Evolutionary conservation across 2,113 vertebrate species (phyloP), one percentile per base, ranked within the genome.

Genomic region (Madoqua kirkii): DNA sequence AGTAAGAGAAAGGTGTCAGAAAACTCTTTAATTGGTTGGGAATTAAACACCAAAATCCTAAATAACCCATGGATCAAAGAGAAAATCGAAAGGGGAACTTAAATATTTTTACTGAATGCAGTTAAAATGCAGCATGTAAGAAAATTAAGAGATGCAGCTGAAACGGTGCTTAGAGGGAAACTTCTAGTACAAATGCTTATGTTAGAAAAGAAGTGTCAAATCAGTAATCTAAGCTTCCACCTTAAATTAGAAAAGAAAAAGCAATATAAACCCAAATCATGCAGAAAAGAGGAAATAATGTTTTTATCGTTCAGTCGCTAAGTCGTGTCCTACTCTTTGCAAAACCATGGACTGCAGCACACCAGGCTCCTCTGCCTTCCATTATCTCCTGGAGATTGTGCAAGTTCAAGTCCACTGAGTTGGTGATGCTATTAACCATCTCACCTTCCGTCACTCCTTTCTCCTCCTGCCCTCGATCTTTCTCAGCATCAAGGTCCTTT

Each of bases 371-470:
- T 67, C 33, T 36, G n/a, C 0, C 36, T 7, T 0, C 36, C 71
- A 1, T 2, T 0, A 0, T 27, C 71, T 43, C 71, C 71, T 27
- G 36, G 36, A 7, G 71, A 7, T 25, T 43, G 36, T 11, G 3
- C 21, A 21, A 6, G 71, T 13, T 25, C 36, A 2, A 1, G 12
- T 43, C 71, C 71, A 8, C 3, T 43, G 71, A 43, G 36, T 13
- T 14, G 71, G 36, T 14, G 71, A 14, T 2, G 19, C 36, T 25
- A 2, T 6, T 11, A 13, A 13, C 21, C 7, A 25, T 25, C 25
- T 1, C 71, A 40, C 36, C 1, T 2, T 43, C 21, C 25, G 21
- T 14, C 71, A 3, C 36, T 14, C 11, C 71, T 25, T 25, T 25
- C 71, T 43, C 36, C 21, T 76, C 23, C 71, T 76, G 36, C 36